Evolutionary conservation across 2,888 invertebrate genomes (phyloP), one percentile per base, ranked within the genome.

Genomic region (Platycheirus albimanus): DNA sequence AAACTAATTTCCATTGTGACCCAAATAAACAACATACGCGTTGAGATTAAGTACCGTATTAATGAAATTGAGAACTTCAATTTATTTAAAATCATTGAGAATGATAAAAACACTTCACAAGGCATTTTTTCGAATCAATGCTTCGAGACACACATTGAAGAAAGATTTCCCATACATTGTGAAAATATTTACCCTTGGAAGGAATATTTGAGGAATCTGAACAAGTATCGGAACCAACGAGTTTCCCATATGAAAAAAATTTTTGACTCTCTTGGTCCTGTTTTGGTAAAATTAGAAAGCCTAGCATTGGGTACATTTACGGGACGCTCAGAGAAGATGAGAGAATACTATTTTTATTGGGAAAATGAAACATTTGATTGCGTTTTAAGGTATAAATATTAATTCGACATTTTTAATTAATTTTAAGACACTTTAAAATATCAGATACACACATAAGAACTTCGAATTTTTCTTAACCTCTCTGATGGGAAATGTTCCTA

Each of bases 241-340:
- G 92, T 95, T 5, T 93, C 94, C 1, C 90, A 92, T 4, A 92
- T 98, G 89, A 92, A 94, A 0, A 93, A 94, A 58, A 93, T 95
- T n/a, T 97, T 97, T 88, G 93, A 95, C 51, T 95, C 95, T 0
- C 92, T 97, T 49, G 95, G 96, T 0, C 96, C 97, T 0, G 94
- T 97, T 70, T 91, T 98, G 11, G 94, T 95, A 86, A 98, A 98
- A 90, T 90, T 98, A 81, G 98, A 98, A 90, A 95, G 95, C 83
- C 91, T 98, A 36, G 95, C 97, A 1, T 92, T 96, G 17, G 95
- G 95, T 77, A 94, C 95, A 1, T 95, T 95, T 85, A 95, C 95
- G 0, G 97, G 97, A 1, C 92, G 91, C 63, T 95, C 95, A 0
- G 89, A 92, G 0, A 93, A 94, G 81, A 96, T 98, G 95, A 91